Percentiles rank a stretch among this genome's conserved stretches.
Conservation (phyloP, 2,797 vertebrate genomes). For the Halcyon badia region DNA sequence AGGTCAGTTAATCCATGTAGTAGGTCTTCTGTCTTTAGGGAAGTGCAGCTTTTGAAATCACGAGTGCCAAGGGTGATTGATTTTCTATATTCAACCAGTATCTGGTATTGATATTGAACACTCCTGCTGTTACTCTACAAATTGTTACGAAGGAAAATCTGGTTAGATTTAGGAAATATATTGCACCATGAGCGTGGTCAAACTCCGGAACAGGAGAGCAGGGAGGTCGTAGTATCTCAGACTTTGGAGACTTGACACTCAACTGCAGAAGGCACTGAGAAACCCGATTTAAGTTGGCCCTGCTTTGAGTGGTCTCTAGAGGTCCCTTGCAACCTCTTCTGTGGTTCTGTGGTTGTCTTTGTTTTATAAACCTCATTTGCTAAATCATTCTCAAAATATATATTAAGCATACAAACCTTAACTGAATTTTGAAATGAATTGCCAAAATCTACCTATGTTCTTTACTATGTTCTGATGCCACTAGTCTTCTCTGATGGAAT, state of each 20-base stretch:
- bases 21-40: background rate
- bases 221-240: background rate
- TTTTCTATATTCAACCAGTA: background rate
- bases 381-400: background rate
- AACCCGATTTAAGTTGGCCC: background rate
- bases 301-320: background rate
- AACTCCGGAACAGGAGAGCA: background rate
- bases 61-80: background rate
- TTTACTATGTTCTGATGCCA: background rate
- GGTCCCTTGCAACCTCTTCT: background rate
- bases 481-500: background rate
- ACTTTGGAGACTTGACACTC: background rate
- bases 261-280: background rate
- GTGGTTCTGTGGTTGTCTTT: background rate
- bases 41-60: constrained; percentile 3
- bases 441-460: background rate
- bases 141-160: background rate
- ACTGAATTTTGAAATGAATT: background rate
- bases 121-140: background rate
- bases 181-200: background rate
- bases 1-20: background rate
- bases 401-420: background rate
- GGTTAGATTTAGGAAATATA: background rate
- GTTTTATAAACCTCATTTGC: background rate
- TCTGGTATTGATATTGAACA: background rate